Conservation (phyloP, 1,140 invertebrate genomes). For the Telenomus remus region DNA sequence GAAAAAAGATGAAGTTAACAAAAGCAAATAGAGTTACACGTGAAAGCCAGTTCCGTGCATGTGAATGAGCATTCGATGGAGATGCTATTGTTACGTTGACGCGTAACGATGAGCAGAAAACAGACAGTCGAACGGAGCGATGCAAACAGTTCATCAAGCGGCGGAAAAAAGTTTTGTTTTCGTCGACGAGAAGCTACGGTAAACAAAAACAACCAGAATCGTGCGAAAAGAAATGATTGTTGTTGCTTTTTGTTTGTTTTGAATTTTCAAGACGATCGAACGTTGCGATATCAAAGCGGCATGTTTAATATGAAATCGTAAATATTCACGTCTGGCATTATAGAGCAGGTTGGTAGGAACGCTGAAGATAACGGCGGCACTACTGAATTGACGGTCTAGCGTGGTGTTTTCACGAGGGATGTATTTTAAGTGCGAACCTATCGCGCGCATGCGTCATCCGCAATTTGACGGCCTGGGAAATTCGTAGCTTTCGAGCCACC, state of each 20-base stretch:
- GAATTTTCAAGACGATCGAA: slow-evolving; percentile 8
- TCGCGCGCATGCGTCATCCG: slow-evolving; percentile 38
- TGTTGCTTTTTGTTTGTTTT: too few relatives aligned
- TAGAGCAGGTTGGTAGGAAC: slow-evolving; percentile 33
- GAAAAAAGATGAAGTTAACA: background rate
- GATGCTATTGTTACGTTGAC: slow-evolving; percentile 17
- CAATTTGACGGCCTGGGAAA: slow-evolving; percentile 15
- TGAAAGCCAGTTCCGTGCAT: slow-evolving; percentile 14
- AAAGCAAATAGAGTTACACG: background rate
- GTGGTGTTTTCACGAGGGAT: slow-evolving; percentile 50
- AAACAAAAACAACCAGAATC: too few relatives aligned
- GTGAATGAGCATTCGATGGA: slow-evolving; percentile 11
- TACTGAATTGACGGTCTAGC: slow-evolving; percentile 39
- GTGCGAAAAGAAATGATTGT: too few relatives aligned
- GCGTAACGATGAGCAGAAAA: slow-evolving; percentile 15
- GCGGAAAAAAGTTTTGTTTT: slow-evolving; percentile 7
- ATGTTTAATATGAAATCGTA: slow-evolving; percentile 10
- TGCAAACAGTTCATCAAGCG: slow-evolving; percentile 16
- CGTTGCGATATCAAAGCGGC: slow-evolving; percentile 21
- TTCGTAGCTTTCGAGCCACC: slow-evolving; percentile 2
- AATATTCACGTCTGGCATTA: slow-evolving; percentile 51
- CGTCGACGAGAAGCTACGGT: slow-evolving; percentile 11
- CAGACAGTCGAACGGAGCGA: slow-evolving; percentile 17
- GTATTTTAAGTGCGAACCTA: slow-evolving; percentile 43
- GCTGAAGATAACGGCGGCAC: slow-evolving; percentile 46